Base-by-base conservation (phyloP, 2,888 invertebrate genomes). In the Chymomyza procnemis region DNA sequence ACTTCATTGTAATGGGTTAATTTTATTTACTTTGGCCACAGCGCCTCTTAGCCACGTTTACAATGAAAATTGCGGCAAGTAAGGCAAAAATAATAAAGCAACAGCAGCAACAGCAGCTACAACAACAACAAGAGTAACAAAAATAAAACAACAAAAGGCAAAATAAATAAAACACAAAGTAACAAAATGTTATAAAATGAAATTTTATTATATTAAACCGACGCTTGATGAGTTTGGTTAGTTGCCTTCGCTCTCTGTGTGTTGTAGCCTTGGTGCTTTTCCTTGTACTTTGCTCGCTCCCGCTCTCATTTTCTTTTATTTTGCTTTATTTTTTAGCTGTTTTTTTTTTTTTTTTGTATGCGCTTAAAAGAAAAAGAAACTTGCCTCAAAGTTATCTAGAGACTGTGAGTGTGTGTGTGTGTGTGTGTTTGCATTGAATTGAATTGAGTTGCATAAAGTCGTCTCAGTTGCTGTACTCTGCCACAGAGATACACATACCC, bases 121-220 rank as follows among this genome's bases (percentile, higher is more conserved):
- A 21, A 34, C 22, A 50, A 14, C 61, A 26, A 52, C 8, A 46
- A 16, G 9, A 14, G 19, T 60, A 52, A 30, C 74, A 58, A 4
- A 19, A 46, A 59, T 66, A 63, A 30, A 56, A 4, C 26, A 46
- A 59, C 67, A 63, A 30, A 56, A 52, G 52, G 62, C 34, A 48
- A 47, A 47, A 47, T 47, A 61, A 14, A 22, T 6, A 26, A 50
- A 61, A 22, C 14, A 61, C 12, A 16, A 73, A 69, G 67, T 70
- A 67, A 59, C 71, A 68, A 81, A 81, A 85, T 87, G 84, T 83
- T 87, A 76, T 85, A 87, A 83, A 80, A 86, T 86, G 86, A 87
- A 87, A 78, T 87, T 84, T 85, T 86, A 87, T 84, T 84, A 87
- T 84, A 84, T 85, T 87, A 87, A 83, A 85, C 80, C 86, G 84